These are phyloP conservation scores for Vanessa tameamea DNA, from an alignment of 1,140 invertebrate genomes.

Conservation along the genomic window DNA sequence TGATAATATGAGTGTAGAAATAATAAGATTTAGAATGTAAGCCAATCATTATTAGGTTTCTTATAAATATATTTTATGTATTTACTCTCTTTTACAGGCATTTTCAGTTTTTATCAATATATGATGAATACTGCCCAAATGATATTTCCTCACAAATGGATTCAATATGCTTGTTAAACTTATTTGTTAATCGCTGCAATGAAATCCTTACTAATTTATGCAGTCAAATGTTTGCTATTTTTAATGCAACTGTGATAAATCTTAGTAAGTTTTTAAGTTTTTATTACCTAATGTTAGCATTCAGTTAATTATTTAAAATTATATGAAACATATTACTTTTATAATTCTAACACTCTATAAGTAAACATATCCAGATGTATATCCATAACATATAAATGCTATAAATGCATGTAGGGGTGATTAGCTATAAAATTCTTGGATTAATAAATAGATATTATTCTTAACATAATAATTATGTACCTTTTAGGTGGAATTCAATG, in stretches of 20 bases:
- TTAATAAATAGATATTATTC: not conserved
- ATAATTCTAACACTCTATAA: too few relatives aligned
- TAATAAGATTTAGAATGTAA: too few relatives aligned
- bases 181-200: slow-evolving; percentile 85
- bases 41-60: not conserved
- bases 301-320: too few relatives aligned
- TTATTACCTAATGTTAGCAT: not conserved
- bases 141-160: slow-evolving; percentile 72
- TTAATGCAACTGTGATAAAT: slow-evolving; percentile 76
- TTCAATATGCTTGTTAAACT: slow-evolving; percentile 83
- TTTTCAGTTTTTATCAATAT: slow-evolving; percentile 68
- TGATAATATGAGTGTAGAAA: too few relatives aligned
- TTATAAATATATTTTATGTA: not conserved
- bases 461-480: not conserved
- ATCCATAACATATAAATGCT: too few relatives aligned
- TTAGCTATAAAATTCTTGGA: not conserved
- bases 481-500: slow-evolving; percentile 72
- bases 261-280: slow-evolving; percentile 70
- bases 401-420: not conserved
- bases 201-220: slow-evolving; percentile 85
- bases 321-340: too few relatives aligned
- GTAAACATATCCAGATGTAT: too few relatives aligned
- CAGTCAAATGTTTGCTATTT: slow-evolving; percentile 84
- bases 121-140: slow-evolving; percentile 68
- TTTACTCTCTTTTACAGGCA: slow-evolving; percentile 53